phyloP scores from a whole-genome alignment of 2,888 invertebrate species.

The Zygogramma bicolorata region DNA sequence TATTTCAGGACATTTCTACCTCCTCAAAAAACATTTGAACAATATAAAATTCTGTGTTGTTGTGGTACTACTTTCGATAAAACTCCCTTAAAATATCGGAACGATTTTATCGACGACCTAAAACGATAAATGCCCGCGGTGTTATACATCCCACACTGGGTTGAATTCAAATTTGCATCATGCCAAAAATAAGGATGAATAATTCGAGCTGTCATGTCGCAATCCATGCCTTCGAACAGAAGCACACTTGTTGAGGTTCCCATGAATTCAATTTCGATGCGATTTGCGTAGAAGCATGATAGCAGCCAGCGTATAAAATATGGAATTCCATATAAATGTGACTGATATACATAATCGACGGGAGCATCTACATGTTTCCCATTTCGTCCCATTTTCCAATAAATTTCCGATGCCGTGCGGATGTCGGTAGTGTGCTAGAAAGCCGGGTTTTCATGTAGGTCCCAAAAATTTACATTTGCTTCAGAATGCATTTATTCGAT shows the following conservation, averaged over 20 bases:
- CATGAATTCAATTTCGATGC: conserved; percentile 20
- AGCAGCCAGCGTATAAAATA: conserved; percentile 17
- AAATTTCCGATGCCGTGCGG: background rate
- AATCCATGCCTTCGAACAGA: background rate
- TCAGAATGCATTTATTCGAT: no score
- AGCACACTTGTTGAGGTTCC: conserved; percentile 25
- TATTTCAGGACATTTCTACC: no score
- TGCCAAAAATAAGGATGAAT: background rate
- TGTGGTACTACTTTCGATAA: no score
- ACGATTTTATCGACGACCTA: no score
- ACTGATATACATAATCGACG: conserved; percentile 19
- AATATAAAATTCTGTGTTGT: no score
- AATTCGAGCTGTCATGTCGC: background rate
- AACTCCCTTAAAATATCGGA: no score
- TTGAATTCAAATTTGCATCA: background rate
- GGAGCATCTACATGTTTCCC: background rate
- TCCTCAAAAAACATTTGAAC: no score
- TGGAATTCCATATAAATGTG: conserved; percentile 26
- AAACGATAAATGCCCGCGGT: no score
- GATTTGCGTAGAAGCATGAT: conserved; percentile 25
- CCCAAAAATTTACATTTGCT: no score
- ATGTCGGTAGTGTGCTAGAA: no score
- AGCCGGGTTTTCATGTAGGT: no score
- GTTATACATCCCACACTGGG: no score
- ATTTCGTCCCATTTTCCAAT: background rate